These are phyloP conservation scores for Echiichthys vipera DNA, from an alignment of 2,797 vertebrate species.

Conservation along the genomic window DNA sequence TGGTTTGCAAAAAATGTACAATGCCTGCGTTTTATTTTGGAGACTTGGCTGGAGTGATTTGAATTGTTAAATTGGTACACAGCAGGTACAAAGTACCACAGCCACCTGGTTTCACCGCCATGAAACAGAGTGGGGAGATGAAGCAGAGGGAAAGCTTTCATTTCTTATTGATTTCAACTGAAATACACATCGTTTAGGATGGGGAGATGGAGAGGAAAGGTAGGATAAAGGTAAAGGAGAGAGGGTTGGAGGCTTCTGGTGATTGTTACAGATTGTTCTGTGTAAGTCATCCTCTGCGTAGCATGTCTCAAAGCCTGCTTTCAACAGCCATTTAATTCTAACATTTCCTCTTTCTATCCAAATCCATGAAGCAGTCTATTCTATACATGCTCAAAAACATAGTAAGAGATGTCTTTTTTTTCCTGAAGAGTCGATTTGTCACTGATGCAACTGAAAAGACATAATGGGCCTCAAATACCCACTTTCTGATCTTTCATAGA, in stretches of 20 bases:
- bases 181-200: background rate
- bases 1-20: too few species aligned
- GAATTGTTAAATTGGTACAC: background rate
- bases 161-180: slow-evolving; percentile 8
- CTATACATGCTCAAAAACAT: too few species aligned
- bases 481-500: too few species aligned
- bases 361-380: background rate
- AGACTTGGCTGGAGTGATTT: too few species aligned
- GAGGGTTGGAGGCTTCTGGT: background rate
- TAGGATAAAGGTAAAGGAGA: background rate
- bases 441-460: background rate
- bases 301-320: too few species aligned
- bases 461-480: background rate
- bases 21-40: too few species aligned
- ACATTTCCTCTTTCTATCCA: background rate
- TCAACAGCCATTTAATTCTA: too few species aligned
- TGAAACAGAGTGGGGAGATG: background rate
- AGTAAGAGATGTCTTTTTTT: too few species aligned
- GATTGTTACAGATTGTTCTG: background rate
- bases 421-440: too few species aligned
- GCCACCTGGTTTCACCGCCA: background rate
- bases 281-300: background rate
- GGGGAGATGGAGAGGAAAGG: background rate
- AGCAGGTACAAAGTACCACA: background rate
- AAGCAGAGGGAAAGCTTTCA: background rate